Conservation (phyloP, 2,888 invertebrate genomes). For the Nematopogon swammerdamellus region DNA sequence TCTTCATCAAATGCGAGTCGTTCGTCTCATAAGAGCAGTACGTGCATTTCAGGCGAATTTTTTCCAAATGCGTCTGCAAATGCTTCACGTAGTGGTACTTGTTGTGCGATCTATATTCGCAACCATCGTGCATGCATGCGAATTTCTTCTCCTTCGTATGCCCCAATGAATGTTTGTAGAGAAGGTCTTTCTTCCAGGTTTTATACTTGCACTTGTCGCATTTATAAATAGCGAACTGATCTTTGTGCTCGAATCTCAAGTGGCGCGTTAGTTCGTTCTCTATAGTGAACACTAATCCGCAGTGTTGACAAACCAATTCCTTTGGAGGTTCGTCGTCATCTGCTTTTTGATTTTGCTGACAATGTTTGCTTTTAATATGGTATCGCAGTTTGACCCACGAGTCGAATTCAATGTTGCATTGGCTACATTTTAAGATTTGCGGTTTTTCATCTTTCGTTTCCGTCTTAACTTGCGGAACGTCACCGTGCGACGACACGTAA, state of each 20-base stretch:
- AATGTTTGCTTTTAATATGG: neutral
- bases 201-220: constrained; percentile 35
- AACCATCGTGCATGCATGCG: constrained; percentile 15
- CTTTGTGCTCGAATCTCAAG: constrained; percentile 11
- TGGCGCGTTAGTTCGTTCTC: neutral
- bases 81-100: constrained; percentile 41
- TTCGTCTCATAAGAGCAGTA: constrained; percentile 42
- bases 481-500: too few species aligned
- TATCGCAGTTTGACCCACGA: constrained; percentile 25
- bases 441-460: constrained; percentile 27
- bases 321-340: constrained; percentile 1
- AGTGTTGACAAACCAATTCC: neutral
- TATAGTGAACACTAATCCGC: neutral
- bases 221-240: constrained; percentile 28
- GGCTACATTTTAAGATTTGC: constrained; percentile 29
- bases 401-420: constrained; percentile 27
- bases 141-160: constrained; percentile 32
- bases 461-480: neutral
- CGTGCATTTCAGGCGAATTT: constrained; percentile 35
- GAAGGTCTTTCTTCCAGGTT: constrained; percentile 39
- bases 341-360: neutral
- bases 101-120: constrained; percentile 38
- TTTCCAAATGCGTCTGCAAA: constrained; percentile 29
- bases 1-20: constrained; percentile 43
- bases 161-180: constrained; percentile 38